Conservation (phyloP, 2,888 invertebrate genomes). For the Clostera curtula region DNA sequence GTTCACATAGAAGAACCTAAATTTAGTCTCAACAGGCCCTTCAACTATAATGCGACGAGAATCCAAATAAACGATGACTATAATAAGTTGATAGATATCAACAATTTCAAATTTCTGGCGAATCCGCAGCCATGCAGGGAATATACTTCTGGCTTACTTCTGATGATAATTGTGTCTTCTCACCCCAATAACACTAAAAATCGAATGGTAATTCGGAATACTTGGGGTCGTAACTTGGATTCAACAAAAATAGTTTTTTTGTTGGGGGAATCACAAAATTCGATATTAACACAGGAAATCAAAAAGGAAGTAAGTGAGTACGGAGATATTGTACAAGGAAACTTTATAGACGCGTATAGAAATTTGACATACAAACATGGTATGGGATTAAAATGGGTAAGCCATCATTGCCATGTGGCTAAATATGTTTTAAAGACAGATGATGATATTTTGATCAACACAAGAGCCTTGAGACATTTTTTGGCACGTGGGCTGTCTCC, state of each 20-base stretch:
- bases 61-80: slow-evolving; percentile 31
- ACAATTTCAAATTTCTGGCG: slow-evolving; percentile 77
- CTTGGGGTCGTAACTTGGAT: slow-evolving; percentile 79
- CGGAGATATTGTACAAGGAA: slow-evolving; percentile 84
- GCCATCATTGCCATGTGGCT: slow-evolving; percentile 80
- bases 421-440: slow-evolving; percentile 82
- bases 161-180: slow-evolving; percentile 80
- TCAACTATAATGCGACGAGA: slow-evolving; percentile 27
- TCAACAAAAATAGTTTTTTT: slow-evolving; percentile 79
- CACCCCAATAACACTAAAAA: slow-evolving; percentile 79
- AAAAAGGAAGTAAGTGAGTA: slow-evolving; percentile 70
- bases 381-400: slow-evolving; percentile 86
- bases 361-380: slow-evolving; percentile 91
- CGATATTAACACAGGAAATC: slow-evolving; percentile 44
- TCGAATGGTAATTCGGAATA: slow-evolving; percentile 79
- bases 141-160: slow-evolving; percentile 54
- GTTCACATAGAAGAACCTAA: slow-evolving; percentile 33
- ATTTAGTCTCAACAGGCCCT: slow-evolving; percentile 37
- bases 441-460: slow-evolving; percentile 85
- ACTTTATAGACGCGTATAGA: slow-evolving; percentile 83
- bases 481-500: slow-evolving; percentile 73
- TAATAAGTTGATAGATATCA: slow-evolving; percentile 70
- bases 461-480: slow-evolving; percentile 75
- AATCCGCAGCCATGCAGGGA: slow-evolving; percentile 73
- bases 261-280: slow-evolving; percentile 64